These are phyloP conservation scores for Porites australiensis DNA, from an alignment of 64 coral and sea anemone species.

Conservation along the genomic window DNA sequence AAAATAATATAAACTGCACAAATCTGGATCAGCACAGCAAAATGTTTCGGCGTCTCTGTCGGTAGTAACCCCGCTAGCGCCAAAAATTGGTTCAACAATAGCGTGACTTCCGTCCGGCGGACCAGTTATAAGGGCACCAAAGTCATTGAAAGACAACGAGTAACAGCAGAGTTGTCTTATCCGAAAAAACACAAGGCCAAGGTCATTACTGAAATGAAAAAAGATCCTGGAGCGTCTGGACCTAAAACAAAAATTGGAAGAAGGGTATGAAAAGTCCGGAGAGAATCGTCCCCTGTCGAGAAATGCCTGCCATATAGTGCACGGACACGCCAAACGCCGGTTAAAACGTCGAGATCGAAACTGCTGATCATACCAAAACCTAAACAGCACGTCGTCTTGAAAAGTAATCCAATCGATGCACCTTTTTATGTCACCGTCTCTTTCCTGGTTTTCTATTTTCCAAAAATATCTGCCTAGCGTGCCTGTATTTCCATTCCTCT, in stretches of 20 bases:
- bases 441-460: slow-evolving; percentile 24
- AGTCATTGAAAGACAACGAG: not conserved
- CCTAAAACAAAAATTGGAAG: not conserved
- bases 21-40: slow-evolving; percentile 45
- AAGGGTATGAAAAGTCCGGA: not conserved
- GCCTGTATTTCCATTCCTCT: slow-evolving; percentile 10
- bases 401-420: slow-evolving; percentile 14
- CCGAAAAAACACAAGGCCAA: not conserved
- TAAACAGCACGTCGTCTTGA: not conserved
- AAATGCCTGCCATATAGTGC: slow-evolving; percentile 23
- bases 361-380: not conserved
- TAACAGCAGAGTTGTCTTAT: slow-evolving; percentile 42
- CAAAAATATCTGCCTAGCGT: slow-evolving; percentile 41
- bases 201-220: not conserved
- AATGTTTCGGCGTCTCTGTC: slow-evolving; percentile 38
- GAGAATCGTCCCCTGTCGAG: slow-evolving; percentile 16
- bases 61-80: not conserved
- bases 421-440: not conserved
- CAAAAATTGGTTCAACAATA: too few species aligned
- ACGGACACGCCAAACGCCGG: slow-evolving; percentile 37
- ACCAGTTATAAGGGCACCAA: slow-evolving; percentile 11
- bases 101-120: slow-evolving; percentile 1
- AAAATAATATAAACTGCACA: slow-evolving; percentile 45
- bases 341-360: not conserved
- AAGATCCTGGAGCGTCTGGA: not conserved